Evolutionary conservation across 2,113 vertebrate genomes (phyloP), one percentile per base, ranked within the genome.

Genomic region (Silurus meridionalis): DNA sequence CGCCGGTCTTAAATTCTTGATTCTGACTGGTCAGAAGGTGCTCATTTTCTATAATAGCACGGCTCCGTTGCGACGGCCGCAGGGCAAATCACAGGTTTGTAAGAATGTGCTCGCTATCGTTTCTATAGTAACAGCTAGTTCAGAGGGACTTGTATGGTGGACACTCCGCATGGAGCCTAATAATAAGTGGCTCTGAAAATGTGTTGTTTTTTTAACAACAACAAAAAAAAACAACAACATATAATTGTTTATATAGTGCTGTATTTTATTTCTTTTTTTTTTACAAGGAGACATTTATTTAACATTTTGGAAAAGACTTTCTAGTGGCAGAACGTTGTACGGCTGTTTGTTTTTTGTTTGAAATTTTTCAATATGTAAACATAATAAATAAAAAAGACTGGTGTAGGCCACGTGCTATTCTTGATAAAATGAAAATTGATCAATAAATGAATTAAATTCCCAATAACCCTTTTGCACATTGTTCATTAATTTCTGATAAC

Each of bases 121-220:
- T 80, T 80, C 57, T 80, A 46, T 80, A 48, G 78, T 48, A 61
- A 57, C 78, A 23, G 57, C 5, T 61, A 80, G 46, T 60, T 37
- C 28, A 60, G 28, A 60, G 28, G 15, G 78, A 46, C 55, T 60
- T 14, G 74, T 14, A 25, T 55, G 50, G n/a, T 78, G 52, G 74
- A 78, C 23, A 13, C 23, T 3, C 21, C 74, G n/a, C 50, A 77
- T 53, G 6, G 53, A 77, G 10, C 50, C 11, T n/a, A 77, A 77
- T 77, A 53, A 77, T 53, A 77, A n/a, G n/a, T 77, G 21, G 9
- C 13, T 53, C n/a, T 5, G 21, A 72, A 71, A 50, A 48, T 9
- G 46, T 48, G 13, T 64, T 23, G 7, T 19, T 72, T 72, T 72
- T 71, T 37, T 37, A 2, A 37, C 28, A 71, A 28, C 23, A n/a